phyloP scores from a whole-genome alignment of 2,888 invertebrate species.

The Pyrrhia umbra region DNA sequence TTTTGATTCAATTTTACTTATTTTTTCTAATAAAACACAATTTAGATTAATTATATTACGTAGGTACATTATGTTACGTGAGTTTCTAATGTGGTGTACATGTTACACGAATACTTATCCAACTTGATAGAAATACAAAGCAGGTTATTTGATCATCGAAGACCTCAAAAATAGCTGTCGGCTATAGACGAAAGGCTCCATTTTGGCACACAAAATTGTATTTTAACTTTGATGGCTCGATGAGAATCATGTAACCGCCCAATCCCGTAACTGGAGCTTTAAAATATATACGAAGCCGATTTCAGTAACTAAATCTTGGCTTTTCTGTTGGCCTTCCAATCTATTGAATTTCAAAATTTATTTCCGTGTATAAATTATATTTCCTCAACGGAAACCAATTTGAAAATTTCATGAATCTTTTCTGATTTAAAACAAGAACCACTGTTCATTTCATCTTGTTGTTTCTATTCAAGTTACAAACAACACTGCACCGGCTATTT shows the following conservation, averaged over 20 bases:
- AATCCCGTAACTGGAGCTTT: conserved; percentile 47
- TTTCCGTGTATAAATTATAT: conserved; percentile 29
- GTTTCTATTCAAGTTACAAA: conserved; percentile 70
- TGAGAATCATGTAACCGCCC: conserved; percentile 38
- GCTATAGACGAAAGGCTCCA: conserved; percentile 1
- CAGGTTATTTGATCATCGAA: conserved; percentile 31
- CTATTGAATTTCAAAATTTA: conserved; percentile 42
- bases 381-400: conserved; percentile 11
- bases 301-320: conserved; percentile 44
- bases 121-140: conserved; percentile 6
- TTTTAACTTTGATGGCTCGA: conserved; percentile 21
- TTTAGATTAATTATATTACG: no score
- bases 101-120: conserved; percentile 2
- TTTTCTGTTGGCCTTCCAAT: conserved; percentile 24
- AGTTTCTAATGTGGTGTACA: background rate
- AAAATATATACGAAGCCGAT: conserved; percentile 50
- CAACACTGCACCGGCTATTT: conserved; percentile 77
- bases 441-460: conserved; percentile 66
- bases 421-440: conserved; percentile 43
- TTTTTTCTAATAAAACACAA: background rate
- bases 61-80: background rate
- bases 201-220: conserved; percentile 35
- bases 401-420: conserved; percentile 26
- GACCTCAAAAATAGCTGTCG: conserved; percentile 23
- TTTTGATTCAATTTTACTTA: no score